A percentile compares a stretch with the other conserved stretches of the same genome.
Evolutionary conservation across 2,888 invertebrate genomes (phyloP).

Genomic region (Trimorus sp.): DNA sequence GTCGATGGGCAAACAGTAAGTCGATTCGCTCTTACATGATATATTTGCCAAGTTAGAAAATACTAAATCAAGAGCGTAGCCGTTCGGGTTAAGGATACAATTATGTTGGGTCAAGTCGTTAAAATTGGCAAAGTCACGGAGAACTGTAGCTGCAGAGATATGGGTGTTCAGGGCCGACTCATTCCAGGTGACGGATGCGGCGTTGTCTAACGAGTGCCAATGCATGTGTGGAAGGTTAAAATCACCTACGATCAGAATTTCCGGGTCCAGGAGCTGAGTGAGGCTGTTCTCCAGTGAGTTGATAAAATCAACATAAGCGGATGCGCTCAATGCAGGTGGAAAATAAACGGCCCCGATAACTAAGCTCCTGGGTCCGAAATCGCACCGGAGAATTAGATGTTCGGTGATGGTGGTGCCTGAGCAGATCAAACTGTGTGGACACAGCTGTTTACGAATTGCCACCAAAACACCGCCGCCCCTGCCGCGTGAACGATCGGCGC

Average conservation of each 20-base stretch:
- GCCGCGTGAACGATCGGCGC: no score
- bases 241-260: not conserved
- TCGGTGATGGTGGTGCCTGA: not conserved
- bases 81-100: no score
- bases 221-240: no score
- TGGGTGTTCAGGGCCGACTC: not conserved
- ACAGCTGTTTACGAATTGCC: not conserved
- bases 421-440: not conserved
- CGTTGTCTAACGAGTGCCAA: not conserved
- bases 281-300: not conserved
- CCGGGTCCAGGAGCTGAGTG: not conserved
- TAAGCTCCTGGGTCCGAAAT: not conserved
- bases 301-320: slow-evolving; percentile 10
- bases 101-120: no score
- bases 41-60: no score
- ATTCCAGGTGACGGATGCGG: not conserved
- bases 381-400: not conserved
- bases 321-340: not conserved
- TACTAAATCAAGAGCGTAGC: no score
- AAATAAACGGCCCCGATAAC: slow-evolving; percentile 18
- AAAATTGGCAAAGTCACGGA: no score
- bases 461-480: no score
- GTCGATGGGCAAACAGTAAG: no score
- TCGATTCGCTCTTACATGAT: no score
- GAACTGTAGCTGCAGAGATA: not conserved